These are phyloP conservation scores for Diuraphis noxia DNA, from an alignment of 1,140 invertebrate species.

Conservation along the genomic window DNA sequence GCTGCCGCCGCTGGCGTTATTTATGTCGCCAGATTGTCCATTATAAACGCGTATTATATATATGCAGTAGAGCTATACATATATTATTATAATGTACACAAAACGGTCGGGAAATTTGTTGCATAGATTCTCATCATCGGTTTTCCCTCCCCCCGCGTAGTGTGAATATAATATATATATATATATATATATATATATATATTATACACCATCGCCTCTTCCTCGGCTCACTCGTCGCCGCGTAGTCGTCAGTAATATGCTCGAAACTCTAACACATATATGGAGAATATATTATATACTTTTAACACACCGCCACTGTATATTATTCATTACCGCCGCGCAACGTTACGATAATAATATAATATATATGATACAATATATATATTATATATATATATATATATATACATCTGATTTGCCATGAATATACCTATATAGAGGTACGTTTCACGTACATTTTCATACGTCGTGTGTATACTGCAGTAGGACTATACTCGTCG, in stretches of 20 bases:
- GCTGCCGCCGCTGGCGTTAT: not conserved
- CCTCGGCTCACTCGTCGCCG: not conserved
- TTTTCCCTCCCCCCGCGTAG: not conserved
- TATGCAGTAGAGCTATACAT: not conserved
- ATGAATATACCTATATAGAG: not conserved
- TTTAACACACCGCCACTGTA: not conserved
- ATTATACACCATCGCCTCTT: no score
- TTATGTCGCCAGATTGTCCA: slow-evolving; percentile 5
- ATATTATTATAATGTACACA: not conserved
- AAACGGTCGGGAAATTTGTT: slow-evolving; percentile 6
- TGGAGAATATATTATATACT: not conserved
- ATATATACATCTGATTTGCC: not conserved
- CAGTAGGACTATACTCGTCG: not conserved
- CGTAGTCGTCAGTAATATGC: not conserved
- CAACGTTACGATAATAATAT: no score
- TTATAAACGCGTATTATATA: not conserved
- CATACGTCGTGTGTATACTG: not conserved
- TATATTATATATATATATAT: not conserved
- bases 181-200: not conserved
- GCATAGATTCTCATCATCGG: not conserved
- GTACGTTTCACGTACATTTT: not conserved
- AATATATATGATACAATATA: not conserved
- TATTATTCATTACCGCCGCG: not conserved
- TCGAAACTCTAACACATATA: not conserved
- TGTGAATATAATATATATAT: not conserved